Percentiles rank a stretch among this genome's conserved stretches.
Conservation (phyloP, 2,113 vertebrate species). For the Sphyrna mokarran region DNA sequence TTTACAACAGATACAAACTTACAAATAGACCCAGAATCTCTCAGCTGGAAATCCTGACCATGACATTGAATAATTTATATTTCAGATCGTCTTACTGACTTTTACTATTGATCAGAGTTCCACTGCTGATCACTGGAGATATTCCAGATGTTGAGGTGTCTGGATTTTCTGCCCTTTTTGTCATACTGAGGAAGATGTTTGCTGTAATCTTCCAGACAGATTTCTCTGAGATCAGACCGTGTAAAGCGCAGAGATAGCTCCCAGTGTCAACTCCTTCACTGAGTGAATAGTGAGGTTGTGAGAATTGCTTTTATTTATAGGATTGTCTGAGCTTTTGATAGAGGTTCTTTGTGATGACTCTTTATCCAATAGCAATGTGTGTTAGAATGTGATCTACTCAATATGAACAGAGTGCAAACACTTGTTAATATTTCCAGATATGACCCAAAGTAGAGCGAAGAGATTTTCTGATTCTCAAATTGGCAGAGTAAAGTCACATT, state of each 20-base stretch:
- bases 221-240: background rate
- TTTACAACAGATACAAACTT: background rate
- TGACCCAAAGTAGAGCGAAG: background rate
- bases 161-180: background rate
- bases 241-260: too few relatives aligned
- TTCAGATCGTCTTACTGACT: background rate
- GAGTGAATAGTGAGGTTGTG: background rate
- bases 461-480: background rate
- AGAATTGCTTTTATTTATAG: background rate
- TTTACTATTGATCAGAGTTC: background rate
- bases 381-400: background rate
- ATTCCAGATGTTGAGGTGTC: background rate
- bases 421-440: background rate
- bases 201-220: background rate
- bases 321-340: background rate
- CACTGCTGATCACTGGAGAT: background rate
- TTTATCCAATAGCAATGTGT: background rate
- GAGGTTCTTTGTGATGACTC: background rate
- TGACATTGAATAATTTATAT: background rate
- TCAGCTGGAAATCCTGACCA: background rate
- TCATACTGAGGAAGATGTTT: background rate
- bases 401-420: background rate
- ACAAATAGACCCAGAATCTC: background rate
- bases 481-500: background rate
- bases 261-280: background rate